Evolutionary conservation across 1,140 invertebrate species (phyloP), one percentile per base, ranked within the genome.

Genomic region (Halesus radiatus): DNA sequence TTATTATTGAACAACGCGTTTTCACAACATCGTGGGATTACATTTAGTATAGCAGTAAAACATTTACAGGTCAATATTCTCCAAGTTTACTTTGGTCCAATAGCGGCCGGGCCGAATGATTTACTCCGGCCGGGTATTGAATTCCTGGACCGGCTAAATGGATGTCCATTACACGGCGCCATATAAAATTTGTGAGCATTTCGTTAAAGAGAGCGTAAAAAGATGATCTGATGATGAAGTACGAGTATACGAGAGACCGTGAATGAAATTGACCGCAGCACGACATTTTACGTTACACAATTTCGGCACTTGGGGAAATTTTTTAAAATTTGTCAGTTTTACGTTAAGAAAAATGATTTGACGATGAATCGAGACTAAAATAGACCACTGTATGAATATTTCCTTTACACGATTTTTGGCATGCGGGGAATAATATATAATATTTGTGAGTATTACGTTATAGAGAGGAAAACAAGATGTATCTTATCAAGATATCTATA

Each of bases 181-280:
- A 78, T 78, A 78, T 78, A 78, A 78, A 78, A 78, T 68, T 78
- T 78, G 76, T 72, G 50, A 68, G 76, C 26, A 78, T 78, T 72
- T 26, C 66, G 50, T 70, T 72, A 53, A 70, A 78, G 64, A 70
- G 66, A 70, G 76, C 64, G 76, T 68, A 72, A 78, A 72, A 68
- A 72, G 50, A 78, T 56, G 64, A 78, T 72, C 68, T 78, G 70
- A 78, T 56, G 64, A 78, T 70, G 64, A 70, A 23, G 76, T 10
- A 66, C 23, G 56, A 23, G 76, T 10, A 66, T 26, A 37, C 29
- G 54, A 60, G 22, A 62, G 18, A 32, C 18, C 73, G 66, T 20
- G 37, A 22, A 6, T 23, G 29, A 18, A 70, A 70, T 37, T n/a
- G 37, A 70, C 62, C 37, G 54, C n/a, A 56, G 20, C 1, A 20